Evolutionary conservation across 64 coral and sea anemone species (phyloP).

Genomic region (Acropora yongei): DNA sequence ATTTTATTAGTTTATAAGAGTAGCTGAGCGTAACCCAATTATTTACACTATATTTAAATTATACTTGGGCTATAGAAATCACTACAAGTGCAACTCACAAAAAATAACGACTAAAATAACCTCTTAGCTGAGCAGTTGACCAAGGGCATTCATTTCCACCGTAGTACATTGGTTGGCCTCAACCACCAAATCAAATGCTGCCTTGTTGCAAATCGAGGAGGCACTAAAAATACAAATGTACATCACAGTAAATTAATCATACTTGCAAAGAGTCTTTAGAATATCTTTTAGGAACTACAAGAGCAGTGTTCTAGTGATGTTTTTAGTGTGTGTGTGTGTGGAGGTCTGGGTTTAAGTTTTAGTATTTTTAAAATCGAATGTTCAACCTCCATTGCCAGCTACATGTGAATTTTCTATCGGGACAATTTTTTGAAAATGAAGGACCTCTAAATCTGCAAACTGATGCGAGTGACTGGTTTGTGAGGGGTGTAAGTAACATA

Average conservation of each 20-base stretch:
- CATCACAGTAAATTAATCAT: neutral
- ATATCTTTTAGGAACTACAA: too few species aligned
- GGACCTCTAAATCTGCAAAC: too few species aligned
- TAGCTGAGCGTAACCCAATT: neutral
- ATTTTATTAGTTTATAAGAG: neutral
- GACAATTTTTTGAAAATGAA: too few species aligned
- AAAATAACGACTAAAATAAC: neutral
- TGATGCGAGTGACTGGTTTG: too few species aligned
- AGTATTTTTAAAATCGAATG: too few species aligned
- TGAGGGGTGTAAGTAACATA: too few species aligned
- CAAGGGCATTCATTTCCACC: constrained; percentile 34
- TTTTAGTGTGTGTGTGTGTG: too few species aligned
- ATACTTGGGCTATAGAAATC: neutral
- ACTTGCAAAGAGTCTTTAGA: too few species aligned
- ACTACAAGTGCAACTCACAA: neutral
- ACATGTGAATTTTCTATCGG: too few species aligned
- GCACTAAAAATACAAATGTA: constrained; percentile 4
- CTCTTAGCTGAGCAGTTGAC: constrained; percentile 32
- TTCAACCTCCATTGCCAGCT: too few species aligned
- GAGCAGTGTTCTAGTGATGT: too few species aligned
- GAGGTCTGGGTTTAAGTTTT: too few species aligned
- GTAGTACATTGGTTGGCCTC: constrained; percentile 5
- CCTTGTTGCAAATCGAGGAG: constrained; percentile 5
- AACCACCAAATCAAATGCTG: neutral
- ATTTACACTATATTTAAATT: neutral